These are phyloP conservation scores for Brachyptera putata DNA, from an alignment of 2,888 invertebrate species.

Conservation along the genomic window DNA sequence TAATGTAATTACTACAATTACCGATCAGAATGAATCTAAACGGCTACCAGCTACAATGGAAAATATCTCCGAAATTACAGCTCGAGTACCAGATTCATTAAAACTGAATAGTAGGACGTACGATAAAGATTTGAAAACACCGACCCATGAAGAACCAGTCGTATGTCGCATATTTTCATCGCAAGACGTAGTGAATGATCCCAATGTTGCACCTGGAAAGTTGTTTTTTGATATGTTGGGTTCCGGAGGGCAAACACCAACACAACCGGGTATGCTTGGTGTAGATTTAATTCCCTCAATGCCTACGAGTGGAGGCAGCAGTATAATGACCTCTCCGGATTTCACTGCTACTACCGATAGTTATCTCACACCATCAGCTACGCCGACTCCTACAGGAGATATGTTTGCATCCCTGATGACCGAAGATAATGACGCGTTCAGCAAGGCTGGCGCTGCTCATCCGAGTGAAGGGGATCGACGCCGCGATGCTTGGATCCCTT, in stretches of 20 bases:
- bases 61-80: constrained; percentile 11
- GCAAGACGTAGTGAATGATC: constrained; percentile 35
- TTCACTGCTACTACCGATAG: constrained; percentile 30
- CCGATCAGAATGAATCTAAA: neutral
- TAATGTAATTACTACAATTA: neutral
- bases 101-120: constrained; percentile 24
- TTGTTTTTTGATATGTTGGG: constrained; percentile 49
- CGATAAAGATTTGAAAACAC: constrained; percentile 23
- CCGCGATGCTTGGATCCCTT: constrained; percentile 78
- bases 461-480: constrained; percentile 39
- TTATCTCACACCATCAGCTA: constrained; percentile 23
- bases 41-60: constrained; percentile 18
- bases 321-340: constrained; percentile 31
- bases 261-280: constrained; percentile 40
- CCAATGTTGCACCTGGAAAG: constrained; percentile 41
- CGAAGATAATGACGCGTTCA: constrained; percentile 19
- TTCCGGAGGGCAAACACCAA: constrained; percentile 23
- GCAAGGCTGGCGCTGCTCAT: neutral
- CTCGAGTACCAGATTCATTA: constrained; percentile 4
- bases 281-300: constrained; percentile 27
- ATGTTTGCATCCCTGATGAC: constrained; percentile 20
- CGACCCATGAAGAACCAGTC: constrained; percentile 44
- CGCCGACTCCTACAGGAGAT: constrained; percentile 29
- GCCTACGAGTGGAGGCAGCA: constrained; percentile 26
- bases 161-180: constrained; percentile 49